Evolutionary conservation across 2,797 vertebrate genomes (phyloP), one percentile per base, ranked within the genome.

Genomic region (Poeciliopsis turneri): DNA sequence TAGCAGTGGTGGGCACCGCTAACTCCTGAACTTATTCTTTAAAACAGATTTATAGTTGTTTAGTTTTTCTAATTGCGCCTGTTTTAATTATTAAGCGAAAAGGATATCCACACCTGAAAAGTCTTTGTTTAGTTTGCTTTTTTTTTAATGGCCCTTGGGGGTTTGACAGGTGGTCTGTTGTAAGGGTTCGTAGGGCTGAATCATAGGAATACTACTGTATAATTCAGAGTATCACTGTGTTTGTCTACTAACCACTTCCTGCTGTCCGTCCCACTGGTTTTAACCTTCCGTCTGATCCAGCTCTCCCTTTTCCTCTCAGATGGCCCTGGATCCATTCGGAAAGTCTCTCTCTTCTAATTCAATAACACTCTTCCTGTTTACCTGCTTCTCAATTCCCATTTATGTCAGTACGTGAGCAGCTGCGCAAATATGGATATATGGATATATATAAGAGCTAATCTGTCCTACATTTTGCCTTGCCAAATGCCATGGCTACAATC

Each of bases 361-460:
- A 86, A 92, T 94, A 84, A 84, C 18, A 1, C 18, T 74, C 87
- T 91, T 91, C 91, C 91, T 95, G 90, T 93, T 92, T 90, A 91
- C 89, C 89, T 89, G 83, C 75, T 36, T 70, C 69, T 79, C 66
- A 75, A 79, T 74, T 77, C 78, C 61, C 81, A 57, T 78, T 61
- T 70, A 55, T 59, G 23, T 33, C 45, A n/a, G 71, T 61, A 45
- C 64, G 47, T 51, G 72, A 55, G 78, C 86, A 86, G 88, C 87
- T 90, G 88, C 87, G 82, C 86, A 91, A 89, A 90, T 90, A 89
- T 85, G 76, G 89, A 89, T 91, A n/a, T n/a, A n/a, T n/a, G n/a
- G n/a, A n/a, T n/a, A n/a, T n/a, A n/a, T n/a, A n/a, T 84, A 57
- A 30, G 66, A 88, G 76, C 78, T 88, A 88, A 90, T 90, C 82